A percentile compares a stretch with the other conserved stretches of the same genome.
Conservation (phyloP, 2,888 invertebrate species). For the Cecidostiba fungosa region DNA sequence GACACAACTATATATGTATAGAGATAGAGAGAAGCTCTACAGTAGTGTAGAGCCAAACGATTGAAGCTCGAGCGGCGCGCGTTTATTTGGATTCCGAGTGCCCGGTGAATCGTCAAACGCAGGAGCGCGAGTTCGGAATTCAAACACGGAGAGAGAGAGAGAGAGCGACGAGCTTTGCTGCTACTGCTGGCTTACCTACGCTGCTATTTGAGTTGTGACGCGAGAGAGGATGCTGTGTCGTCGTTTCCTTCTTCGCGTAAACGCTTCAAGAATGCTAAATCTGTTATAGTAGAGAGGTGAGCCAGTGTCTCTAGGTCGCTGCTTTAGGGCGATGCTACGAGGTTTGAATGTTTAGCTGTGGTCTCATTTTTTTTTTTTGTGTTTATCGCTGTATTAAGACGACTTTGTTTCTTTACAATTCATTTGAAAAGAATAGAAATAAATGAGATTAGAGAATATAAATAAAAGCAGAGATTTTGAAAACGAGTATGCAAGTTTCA, state of each 20-base stretch:
- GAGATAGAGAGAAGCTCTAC: not conserved
- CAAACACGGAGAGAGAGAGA: conserved; percentile 67
- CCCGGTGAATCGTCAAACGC: conserved; percentile 68
- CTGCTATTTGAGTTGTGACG: conserved; percentile 59
- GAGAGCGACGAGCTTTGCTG: not conserved
- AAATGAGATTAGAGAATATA: too few relatives aligned
- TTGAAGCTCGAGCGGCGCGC: conserved; percentile 28
- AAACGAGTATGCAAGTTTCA: too few relatives aligned
- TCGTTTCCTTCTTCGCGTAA: conserved; percentile 54
- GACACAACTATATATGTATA: too few relatives aligned
- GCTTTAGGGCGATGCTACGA: not conserved
- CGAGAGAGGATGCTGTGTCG: conserved; percentile 25
- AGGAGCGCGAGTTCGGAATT: conserved; percentile 70
- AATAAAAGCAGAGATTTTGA: too few relatives aligned
- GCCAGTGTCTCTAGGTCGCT: not conserved
- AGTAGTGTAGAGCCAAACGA: not conserved
- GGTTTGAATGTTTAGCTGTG: not conserved
- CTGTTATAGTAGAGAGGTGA: conserved; percentile 64
- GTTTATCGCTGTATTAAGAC: too few relatives aligned
- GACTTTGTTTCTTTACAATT: too few relatives aligned
- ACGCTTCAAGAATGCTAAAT: conserved; percentile 69
- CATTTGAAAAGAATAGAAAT: too few relatives aligned
- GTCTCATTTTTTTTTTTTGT: too few relatives aligned
- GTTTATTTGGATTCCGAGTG: conserved; percentile 66
- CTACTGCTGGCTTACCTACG: not conserved